phyloP scores from a whole-genome alignment of 1,140 invertebrate species.

The Lepidurus arcticus region DNA sequence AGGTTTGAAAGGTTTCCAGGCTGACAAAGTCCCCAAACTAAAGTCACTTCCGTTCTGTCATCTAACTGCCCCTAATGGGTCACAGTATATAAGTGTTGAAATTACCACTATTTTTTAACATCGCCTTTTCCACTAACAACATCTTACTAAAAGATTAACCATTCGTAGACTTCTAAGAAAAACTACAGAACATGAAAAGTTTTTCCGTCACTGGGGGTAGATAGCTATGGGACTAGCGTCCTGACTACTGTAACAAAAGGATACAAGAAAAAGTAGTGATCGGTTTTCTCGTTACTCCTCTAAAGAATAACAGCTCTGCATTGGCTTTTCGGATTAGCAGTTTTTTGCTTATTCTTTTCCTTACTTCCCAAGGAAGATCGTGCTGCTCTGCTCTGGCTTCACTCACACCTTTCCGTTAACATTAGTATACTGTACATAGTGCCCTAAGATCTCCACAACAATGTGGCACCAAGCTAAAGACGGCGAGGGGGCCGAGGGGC shows the following conservation, averaged over 20 bases:
- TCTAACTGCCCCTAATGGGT: background rate
- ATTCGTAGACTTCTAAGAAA: background rate
- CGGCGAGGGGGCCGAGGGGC: constrained; percentile 11
- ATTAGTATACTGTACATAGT: too few relatives aligned
- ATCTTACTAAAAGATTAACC: background rate
- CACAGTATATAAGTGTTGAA: background rate
- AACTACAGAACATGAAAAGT: background rate
- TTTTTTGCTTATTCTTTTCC: too few relatives aligned
- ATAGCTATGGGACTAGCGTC: background rate
- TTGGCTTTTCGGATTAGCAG: too few relatives aligned
- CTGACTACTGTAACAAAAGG: too few relatives aligned
- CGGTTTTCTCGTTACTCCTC: too few relatives aligned
- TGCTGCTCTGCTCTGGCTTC: too few relatives aligned
- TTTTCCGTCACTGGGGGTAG: background rate
- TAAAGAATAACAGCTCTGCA: too few relatives aligned
- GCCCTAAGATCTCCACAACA: background rate
- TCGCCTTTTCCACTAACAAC: background rate
- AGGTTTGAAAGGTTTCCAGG: background rate
- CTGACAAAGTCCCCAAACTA: too few relatives aligned
- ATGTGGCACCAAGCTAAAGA: constrained; percentile 1
- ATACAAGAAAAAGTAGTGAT: too few relatives aligned
- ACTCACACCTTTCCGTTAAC: too few relatives aligned
- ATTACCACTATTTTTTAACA: background rate
- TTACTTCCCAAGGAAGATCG: too few relatives aligned
- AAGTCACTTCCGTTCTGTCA: background rate